Evolutionary conservation across 1,140 invertebrate genomes (phyloP).

Genomic region (Zaprionus inermis): DNA sequence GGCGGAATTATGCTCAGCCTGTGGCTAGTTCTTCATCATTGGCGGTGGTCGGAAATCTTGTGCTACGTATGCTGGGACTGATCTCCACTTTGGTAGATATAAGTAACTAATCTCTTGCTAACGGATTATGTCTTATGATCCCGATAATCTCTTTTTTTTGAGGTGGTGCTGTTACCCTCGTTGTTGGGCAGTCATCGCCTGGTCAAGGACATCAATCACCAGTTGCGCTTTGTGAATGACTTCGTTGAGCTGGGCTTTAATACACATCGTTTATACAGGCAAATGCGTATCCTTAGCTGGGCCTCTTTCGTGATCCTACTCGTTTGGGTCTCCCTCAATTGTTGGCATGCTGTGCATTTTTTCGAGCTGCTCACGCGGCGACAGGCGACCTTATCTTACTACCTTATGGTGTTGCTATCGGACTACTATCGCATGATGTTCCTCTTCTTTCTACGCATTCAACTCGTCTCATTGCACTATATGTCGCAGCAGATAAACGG

Average conservation of each 20-base stretch:
- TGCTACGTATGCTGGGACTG: slow-evolving; percentile 26
- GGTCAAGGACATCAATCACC: slow-evolving; percentile 29
- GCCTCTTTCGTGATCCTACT: neutral
- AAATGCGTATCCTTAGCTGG: slow-evolving; percentile 19
- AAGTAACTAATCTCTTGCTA: neutral
- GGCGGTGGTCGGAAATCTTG: slow-evolving; percentile 33
- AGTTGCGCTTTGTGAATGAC: slow-evolving; percentile 19
- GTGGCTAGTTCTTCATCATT: slow-evolving; percentile 19
- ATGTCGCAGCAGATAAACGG: slow-evolving; percentile 41
- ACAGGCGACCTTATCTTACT: slow-evolving; percentile 22
- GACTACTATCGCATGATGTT: slow-evolving; percentile 44
- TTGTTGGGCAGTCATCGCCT: slow-evolving; percentile 21
- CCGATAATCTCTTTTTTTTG: neutral
- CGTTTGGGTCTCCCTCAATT: slow-evolving; percentile 28
- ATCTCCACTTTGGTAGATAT: slow-evolving; percentile 18
- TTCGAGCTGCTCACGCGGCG: slow-evolving; percentile 37
- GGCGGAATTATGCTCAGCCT: slow-evolving; percentile 39
- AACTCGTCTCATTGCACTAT: slow-evolving; percentile 24
- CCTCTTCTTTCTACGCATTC: slow-evolving; percentile 38
- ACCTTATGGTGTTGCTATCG: slow-evolving; percentile 38
- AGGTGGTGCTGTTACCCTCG: slow-evolving; percentile 30
- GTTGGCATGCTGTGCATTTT: slow-evolving; percentile 47
- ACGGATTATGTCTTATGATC: neutral
- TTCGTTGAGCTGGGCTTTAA: slow-evolving; percentile 29
- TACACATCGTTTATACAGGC: slow-evolving; percentile 17